phyloP scores from a whole-genome alignment of 2,888 invertebrate genomes.

The Himalopsyche japonica region DNA sequence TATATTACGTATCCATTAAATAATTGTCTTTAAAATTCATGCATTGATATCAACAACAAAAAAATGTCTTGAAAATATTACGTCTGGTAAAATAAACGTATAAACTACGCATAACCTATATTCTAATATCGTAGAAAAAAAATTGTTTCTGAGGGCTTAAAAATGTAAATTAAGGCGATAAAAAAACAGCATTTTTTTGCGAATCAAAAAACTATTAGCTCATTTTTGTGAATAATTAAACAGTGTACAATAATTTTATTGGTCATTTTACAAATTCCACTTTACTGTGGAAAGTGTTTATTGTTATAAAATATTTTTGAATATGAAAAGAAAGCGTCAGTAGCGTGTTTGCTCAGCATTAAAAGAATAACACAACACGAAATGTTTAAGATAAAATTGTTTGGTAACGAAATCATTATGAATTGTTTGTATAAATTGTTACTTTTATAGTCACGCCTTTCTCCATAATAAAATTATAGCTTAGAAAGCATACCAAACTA shows the following conservation, averaged over 20 bases:
- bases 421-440: not conserved
- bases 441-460: not conserved
- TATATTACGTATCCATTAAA: too few species aligned
- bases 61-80: too few species aligned
- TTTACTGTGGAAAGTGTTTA: not conserved
- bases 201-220: not conserved
- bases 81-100: too few species aligned
- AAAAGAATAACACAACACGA: not conserved
- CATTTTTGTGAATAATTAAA: not conserved
- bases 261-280: not conserved
- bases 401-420: not conserved
- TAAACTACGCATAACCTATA: too few species aligned
- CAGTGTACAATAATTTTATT: not conserved
- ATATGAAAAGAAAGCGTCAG: not conserved
- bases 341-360: not conserved
- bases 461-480: not conserved
- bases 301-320: not conserved
- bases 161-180: not conserved
- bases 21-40: too few species aligned
- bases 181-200: not conserved
- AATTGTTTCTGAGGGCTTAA: not conserved
- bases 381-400: conserved; percentile 1
- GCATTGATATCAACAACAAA: too few species aligned
- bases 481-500: not conserved
- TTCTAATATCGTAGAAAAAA: not conserved